These are phyloP conservation scores for Polyommatus iphigenia DNA, from an alignment of 2,888 invertebrate species.

Conservation along the genomic window DNA sequence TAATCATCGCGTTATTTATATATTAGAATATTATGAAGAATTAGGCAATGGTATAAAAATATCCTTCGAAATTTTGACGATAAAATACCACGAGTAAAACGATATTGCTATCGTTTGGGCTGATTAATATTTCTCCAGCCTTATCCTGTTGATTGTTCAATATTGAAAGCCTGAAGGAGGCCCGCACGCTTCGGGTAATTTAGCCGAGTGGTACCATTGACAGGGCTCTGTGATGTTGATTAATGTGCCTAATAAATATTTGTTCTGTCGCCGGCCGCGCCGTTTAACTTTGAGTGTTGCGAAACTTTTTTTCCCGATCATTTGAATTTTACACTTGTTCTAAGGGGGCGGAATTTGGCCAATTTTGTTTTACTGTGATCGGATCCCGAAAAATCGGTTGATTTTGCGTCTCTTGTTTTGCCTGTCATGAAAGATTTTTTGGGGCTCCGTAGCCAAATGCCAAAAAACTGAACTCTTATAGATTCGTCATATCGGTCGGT, in stretches of 20 bases:
- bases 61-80: neutral
- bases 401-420: neutral
- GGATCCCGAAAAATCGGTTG: neutral
- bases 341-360: neutral
- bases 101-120: neutral
- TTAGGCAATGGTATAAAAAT: neutral
- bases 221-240: conserved; percentile 22
- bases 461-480: no score
- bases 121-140: neutral
- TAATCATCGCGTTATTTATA: no score
- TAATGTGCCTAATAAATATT: conserved; percentile 27
- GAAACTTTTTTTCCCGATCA: conserved; percentile 5
- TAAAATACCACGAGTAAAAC: neutral
- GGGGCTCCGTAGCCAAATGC: no score
- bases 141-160: conserved; percentile 5
- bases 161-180: neutral
- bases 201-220: conserved; percentile 18
- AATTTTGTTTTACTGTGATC: neutral
- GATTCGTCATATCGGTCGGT: no score
- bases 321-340: neutral
- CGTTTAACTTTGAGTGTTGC: neutral
- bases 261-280: conserved; percentile 9
- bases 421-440: neutral
- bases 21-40: no score
- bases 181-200: neutral